phyloP scores from a whole-genome alignment of 2,113 vertebrate species.

The Callipepla squamata region DNA sequence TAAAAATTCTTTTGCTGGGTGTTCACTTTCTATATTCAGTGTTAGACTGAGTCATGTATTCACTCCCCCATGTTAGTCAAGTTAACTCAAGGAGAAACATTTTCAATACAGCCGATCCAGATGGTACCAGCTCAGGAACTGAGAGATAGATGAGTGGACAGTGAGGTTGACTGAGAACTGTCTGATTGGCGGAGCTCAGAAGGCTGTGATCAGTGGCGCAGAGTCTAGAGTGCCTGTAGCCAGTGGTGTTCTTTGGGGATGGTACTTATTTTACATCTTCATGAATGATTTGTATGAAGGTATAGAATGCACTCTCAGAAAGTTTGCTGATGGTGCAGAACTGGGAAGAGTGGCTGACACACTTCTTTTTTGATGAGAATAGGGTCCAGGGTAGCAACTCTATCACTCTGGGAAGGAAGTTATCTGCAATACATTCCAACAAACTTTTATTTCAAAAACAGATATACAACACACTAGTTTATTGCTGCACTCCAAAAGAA shows the following conservation, averaged over 20 bases:
- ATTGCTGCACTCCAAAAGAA: rapidly evolving
- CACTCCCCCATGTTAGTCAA: not conserved
- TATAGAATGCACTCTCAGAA: not conserved
- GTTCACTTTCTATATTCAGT: not conserved
- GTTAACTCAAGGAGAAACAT: not conserved
- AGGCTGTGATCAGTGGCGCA: not conserved
- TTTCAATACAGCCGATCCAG: not conserved
- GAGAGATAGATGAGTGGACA: not conserved
- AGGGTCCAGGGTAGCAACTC: too few relatives aligned
- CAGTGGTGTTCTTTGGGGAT: not conserved
- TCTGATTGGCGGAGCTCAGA: not conserved
- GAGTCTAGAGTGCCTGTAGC: not conserved
- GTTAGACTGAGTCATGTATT: not conserved
- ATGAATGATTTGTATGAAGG: not conserved
- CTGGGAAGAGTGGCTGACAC: not conserved
- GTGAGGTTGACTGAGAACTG: not conserved
- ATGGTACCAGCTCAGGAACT: not conserved
- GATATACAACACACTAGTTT: not conserved
- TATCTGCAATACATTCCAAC: too few relatives aligned
- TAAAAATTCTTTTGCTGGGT: not conserved
- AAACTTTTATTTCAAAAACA: not conserved
- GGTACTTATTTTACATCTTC: not conserved
- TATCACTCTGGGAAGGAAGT: too few relatives aligned
- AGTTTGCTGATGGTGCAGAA: not conserved
- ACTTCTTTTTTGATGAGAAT: not conserved